Percentiles rank a stretch among this genome's conserved stretches.
phyloP scores from a whole-genome alignment of 2,888 invertebrate genomes.

The Anaspis maculata region DNA sequence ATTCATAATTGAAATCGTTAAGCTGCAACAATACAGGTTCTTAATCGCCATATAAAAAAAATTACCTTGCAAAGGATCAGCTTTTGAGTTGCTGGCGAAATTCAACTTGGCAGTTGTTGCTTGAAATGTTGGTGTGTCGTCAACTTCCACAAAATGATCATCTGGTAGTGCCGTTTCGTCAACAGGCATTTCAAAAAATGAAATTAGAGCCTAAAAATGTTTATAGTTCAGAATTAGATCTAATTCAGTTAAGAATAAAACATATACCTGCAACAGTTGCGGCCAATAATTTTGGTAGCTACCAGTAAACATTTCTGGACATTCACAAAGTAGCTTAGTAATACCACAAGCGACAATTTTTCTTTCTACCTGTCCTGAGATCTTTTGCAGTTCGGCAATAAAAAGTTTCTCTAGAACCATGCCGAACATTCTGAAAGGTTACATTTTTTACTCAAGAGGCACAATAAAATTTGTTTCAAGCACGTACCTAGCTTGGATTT shows the following conservation, averaged over 20 bases:
- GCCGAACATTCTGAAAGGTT: conserved; percentile 70
- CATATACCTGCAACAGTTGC: conserved; percentile 48
- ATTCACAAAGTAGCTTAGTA: conserved; percentile 75
- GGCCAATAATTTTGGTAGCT: conserved; percentile 59
- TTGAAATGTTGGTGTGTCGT: conserved; percentile 80
- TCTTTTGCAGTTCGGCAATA: conserved; percentile 78
- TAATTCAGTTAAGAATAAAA: not conserved
- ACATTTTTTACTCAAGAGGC: too few species aligned
- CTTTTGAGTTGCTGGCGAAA: conserved; percentile 68
- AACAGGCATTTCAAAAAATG: conserved; percentile 81
- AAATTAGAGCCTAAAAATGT: conserved; percentile 60
- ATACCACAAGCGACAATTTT: conserved; percentile 90
- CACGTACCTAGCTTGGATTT: conserved; percentile 74
- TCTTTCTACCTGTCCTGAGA: conserved; percentile 72
- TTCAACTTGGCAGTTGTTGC: conserved; percentile 80
- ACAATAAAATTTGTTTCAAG: conserved; percentile 3
- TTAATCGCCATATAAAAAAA: too few species aligned
- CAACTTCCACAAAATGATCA: conserved; percentile 83
- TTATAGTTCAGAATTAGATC: not conserved
- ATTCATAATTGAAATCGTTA: not conserved
- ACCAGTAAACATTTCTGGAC: conserved; percentile 56
- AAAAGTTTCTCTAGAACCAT: conserved; percentile 92
- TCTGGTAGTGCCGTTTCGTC: conserved; percentile 73
- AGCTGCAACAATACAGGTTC: not conserved
- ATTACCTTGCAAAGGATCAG: conserved; percentile 72